Percentiles rank a stretch among this genome's conserved stretches.
Conservation (phyloP, 2,888 invertebrate species). For the Petrolisthes manimaculis region DNA sequence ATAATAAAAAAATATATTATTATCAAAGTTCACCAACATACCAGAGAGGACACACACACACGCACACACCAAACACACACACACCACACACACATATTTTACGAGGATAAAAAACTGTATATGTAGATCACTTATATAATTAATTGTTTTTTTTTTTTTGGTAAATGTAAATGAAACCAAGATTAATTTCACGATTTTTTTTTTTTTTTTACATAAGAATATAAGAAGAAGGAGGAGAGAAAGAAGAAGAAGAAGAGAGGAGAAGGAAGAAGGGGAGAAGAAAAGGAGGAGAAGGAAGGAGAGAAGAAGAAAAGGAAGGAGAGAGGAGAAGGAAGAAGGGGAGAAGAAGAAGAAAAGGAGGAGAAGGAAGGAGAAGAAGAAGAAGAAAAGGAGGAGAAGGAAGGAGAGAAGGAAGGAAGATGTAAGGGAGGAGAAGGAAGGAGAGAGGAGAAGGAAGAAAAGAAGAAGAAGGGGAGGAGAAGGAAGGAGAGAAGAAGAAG, state of each 20-base stretch:
- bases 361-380: neutral
- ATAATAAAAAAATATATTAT: no score
- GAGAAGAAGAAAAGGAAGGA: neutral
- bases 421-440: neutral
- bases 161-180: no score
- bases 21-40: no score
- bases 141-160: no score
- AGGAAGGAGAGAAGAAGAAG: neutral
- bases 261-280: neutral
- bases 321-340: neutral
- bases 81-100: no score
- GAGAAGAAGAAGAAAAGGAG: neutral
- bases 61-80: no score
- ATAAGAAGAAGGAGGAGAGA: neutral
- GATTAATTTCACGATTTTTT: no score
- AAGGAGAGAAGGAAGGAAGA: no score
- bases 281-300: neutral
- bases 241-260: neutral
- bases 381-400: neutral
- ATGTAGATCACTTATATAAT: no score
- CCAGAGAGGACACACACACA: no score
- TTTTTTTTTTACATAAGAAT: no score
- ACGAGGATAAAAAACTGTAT: no score
- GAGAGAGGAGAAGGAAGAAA: neutral
- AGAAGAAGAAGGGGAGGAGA: neutral